A percentile compares a stretch with the other conserved stretches of the same genome.
These are phyloP conservation scores for Engystomops pustulosus DNA, from an alignment of 2,113 vertebrate genomes.

Conservation along the genomic window DNA sequence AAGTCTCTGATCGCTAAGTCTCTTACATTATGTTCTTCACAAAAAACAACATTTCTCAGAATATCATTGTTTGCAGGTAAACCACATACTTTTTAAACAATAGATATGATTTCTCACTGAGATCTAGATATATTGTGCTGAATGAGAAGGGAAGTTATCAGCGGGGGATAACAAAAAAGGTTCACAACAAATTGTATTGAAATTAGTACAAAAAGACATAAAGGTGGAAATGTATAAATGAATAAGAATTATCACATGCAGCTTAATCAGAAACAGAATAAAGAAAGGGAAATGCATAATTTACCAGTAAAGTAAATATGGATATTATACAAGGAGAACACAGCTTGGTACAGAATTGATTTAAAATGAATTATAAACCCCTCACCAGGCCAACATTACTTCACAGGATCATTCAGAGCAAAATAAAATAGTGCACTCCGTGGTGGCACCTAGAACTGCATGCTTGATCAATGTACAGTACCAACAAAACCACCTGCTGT, in stretches of 20 bases:
- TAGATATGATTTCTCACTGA: not conserved
- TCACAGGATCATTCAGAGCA: not conserved
- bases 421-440: not conserved
- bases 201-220: conserved; percentile 4
- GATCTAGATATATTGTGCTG: not conserved
- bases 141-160: not conserved
- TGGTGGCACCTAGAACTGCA: not conserved
- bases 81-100: not conserved
- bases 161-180: not conserved
- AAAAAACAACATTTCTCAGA: not conserved
- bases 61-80: conserved; percentile 11
- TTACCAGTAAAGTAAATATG: conserved; percentile 3
- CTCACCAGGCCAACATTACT: not conserved
- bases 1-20: not conserved
- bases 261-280: conserved; percentile 23
- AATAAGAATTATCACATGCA: conserved; percentile 17
- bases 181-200: not conserved
- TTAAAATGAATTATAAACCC: not conserved
- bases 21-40: not conserved
- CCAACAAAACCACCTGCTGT: too few relatives aligned
- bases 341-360: conserved; percentile 14
- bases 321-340: conserved; percentile 13
- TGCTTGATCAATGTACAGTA: not conserved
- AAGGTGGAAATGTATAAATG: conserved; percentile 1
- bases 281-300: not conserved